Evolutionary conservation across 2,113 vertebrate genomes (phyloP).

Genomic region (human (Homo sapiens)): DNA sequence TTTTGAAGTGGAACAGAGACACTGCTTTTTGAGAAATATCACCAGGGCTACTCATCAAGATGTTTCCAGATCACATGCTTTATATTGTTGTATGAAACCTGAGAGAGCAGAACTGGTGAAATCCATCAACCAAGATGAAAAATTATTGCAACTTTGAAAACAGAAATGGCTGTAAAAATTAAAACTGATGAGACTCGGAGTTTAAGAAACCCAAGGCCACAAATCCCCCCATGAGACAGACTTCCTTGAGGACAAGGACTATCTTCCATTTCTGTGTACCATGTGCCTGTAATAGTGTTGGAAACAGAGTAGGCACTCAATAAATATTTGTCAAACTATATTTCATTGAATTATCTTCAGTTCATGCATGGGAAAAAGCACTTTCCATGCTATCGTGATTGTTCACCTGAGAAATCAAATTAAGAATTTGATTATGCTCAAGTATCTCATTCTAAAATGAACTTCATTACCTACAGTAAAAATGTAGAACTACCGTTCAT

Average conservation of each 20-base stretch:
- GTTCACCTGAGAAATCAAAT: background rate
- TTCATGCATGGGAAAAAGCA: background rate
- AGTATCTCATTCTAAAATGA: background rate
- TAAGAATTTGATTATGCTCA: background rate
- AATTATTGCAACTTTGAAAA: constrained; percentile 6
- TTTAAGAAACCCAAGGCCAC: background rate
- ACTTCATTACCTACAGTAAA: background rate
- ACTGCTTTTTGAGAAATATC: background rate
- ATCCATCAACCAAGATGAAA: background rate
- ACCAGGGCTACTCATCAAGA: background rate
- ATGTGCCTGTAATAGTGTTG: background rate
- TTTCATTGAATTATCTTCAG: background rate
- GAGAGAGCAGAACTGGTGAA: background rate
- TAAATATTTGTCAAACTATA: constrained; percentile 6
- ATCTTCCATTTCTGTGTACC: background rate
- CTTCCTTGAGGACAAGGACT: background rate
- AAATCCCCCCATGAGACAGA: background rate
- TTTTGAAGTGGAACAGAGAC: background rate
- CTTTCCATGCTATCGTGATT: background rate
- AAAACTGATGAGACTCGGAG: background rate
- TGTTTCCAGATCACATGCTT: background rate
- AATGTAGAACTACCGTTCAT: background rate
- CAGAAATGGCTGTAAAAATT: constrained; percentile 26
- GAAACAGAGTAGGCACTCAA: background rate
- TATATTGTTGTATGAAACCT: background rate